phyloP scores from a whole-genome alignment of 2,888 invertebrate genomes.

The Tinea trinotella region DNA sequence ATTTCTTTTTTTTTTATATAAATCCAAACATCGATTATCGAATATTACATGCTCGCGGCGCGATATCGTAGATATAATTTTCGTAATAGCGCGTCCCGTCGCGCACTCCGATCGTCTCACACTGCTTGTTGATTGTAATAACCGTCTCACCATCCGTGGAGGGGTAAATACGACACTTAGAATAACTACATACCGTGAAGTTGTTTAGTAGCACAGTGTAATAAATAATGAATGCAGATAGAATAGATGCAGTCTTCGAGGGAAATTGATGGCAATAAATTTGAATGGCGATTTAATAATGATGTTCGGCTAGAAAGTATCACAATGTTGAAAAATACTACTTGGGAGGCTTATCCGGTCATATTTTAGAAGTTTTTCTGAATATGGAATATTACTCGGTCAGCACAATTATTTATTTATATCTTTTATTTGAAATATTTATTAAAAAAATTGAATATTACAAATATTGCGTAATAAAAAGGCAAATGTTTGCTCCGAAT shows the following conservation, averaged over 20 bases:
- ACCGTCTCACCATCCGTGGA: slow-evolving; percentile 6
- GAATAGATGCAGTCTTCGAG: slow-evolving; percentile 10
- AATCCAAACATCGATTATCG: no score
- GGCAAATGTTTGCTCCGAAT: no score
- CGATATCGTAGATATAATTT: neutral
- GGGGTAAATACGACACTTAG: slow-evolving; percentile 11
- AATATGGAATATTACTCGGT: no score
- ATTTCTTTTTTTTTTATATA: no score
- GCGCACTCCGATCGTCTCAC: neutral
- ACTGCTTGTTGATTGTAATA: slow-evolving; percentile 2
- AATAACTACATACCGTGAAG: slow-evolving; percentile 14
- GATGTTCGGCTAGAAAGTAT: neutral
- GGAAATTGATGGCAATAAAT: slow-evolving; percentile 11
- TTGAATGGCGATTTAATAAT: neutral
- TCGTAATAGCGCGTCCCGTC: slow-evolving; percentile 4
- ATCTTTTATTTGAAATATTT: no score
- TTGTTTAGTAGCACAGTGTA: slow-evolving; percentile 11
- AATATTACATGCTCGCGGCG: neutral
- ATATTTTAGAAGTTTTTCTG: no score
- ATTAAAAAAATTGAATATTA: no score
- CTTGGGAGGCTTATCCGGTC: no score
- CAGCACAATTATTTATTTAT: no score
- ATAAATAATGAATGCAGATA: slow-evolving; percentile 9
- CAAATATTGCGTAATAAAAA: no score
- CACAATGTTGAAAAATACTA: neutral